Evolutionary conservation across 1,140 invertebrate genomes (phyloP).

Genomic region (Camponotus pennsylvanicus): DNA sequence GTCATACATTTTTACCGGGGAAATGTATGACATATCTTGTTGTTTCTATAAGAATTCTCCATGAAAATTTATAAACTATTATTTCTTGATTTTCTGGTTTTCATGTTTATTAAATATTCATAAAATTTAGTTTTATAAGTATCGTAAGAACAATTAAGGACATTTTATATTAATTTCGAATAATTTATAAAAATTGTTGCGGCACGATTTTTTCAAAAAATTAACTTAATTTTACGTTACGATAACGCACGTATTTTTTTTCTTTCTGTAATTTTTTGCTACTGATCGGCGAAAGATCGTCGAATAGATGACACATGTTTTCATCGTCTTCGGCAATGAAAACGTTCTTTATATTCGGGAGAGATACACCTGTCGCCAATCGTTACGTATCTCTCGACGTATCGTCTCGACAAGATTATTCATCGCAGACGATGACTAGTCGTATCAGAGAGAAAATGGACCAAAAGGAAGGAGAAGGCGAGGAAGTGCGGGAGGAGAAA

Average conservation of each 20-base stretch:
- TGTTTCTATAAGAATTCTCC: neutral
- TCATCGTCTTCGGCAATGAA: constrained; percentile 43
- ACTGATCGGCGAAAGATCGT: neutral
- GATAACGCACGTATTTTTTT: no score
- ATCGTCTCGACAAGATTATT: constrained; percentile 44
- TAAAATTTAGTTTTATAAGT: neutral
- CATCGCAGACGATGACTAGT: constrained; percentile 25
- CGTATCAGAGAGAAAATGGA: neutral
- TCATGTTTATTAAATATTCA: neutral
- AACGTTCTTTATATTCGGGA: constrained; percentile 56
- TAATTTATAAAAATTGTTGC: neutral
- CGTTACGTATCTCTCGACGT: constrained; percentile 63
- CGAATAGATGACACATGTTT: constrained; percentile 41
- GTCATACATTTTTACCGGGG: neutral
- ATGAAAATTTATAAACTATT: neutral
- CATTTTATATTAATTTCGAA: neutral
- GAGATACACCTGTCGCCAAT: constrained; percentile 58
- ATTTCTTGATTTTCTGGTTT: neutral
- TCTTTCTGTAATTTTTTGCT: constrained; percentile 1
- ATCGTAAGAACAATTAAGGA: neutral
- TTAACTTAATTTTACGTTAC: neutral
- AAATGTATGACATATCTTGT: no score
- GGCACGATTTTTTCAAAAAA: neutral
- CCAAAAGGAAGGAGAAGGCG: neutral
- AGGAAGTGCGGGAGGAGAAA: constrained; percentile 27